Evolutionary conservation across 2,888 invertebrate species (phyloP), one percentile per base, ranked within the genome.

Genomic region (Spisula subtruncata): DNA sequence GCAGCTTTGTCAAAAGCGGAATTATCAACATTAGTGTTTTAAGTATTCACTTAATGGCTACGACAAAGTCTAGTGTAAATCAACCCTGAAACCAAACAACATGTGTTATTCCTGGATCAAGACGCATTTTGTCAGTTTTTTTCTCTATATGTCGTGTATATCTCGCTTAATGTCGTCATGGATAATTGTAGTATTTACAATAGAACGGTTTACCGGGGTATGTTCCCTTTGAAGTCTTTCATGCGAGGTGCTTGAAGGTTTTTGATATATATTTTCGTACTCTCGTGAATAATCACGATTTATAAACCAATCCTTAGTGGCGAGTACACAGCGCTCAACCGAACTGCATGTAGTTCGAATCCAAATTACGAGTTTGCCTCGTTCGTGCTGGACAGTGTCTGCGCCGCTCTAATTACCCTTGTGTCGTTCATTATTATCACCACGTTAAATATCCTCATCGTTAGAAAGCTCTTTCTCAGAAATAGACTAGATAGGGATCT

Each of bases 1-100:
- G 98, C 98, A 0, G 98, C 98, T 0, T 96, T 98, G 83, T 98
- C 98, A 90, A 98, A 98, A 96, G 98, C 98, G 0, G 97, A 98
- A 1, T 98, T 98, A 94, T 96, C 98, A 25, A 95, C 98, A 0
- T 97, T 98, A 18, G 96, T 98, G 0, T 97, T 98, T 80, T 96
- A 95, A 87, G 96, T 96, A 2, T 93, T 96, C 35, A 89, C 96
- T n/a, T 96, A 96, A 86, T 96, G 96, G 96, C 82, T 96, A n/a
- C 84, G 93, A n/a, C 85, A 95, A 60, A 96, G 96, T 20, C 82
- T 94, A 41, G 86, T 88, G 0, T 87, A 89, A 48, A 87, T 92
- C 14, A 32, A 81, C 25, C 91, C 93, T 93, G 0, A 89, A 86
- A 12, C 46, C 86, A 16, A 82, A 90, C 25, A 41, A 8, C 8